Base-by-base conservation (phyloP, 1,140 invertebrate genomes). In the Drosophila quadrilineata region DNA sequence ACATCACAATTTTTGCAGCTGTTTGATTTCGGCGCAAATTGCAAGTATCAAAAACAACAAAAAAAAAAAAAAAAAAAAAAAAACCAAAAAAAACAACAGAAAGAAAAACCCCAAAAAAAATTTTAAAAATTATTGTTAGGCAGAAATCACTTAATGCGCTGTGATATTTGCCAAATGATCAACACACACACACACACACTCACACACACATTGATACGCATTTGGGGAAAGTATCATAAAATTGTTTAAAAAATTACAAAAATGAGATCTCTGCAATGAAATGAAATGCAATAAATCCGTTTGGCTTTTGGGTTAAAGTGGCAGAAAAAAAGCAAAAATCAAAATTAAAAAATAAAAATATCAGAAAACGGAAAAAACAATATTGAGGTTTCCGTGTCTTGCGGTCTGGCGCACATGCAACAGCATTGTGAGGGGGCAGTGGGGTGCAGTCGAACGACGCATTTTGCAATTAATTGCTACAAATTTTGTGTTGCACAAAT, bases 21-120 rank as follows among this genome's bases (percentile, higher is more conserved):
- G 77, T 85, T 82, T 82, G 54, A 82, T 84, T 85, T 82, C 77
- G 57, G 69, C 77, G 73, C 77, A 82, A 84, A 82, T 84, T 84
- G 77, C 75, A 22, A 68, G 49, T 65, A 82, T 79, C 56, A 84
- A 69, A 79, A 77, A 82, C 46, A 38, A 36, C 40, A 60, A 17
- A 28, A 29, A 3, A 26, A 12, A 19, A 21, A 3, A 17, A 38
- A 52, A 54, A 8, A 16, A 8, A n/a, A n/a, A n/a, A 22, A 68
- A 54, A 60, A 82, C 74, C 56, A 84, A 69, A 79, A 77, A 82
- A 52, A 38, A 36, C 40, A 60, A 17, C 22, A 29, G 3, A 26
- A 12, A 19, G 12, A 3, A 17, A 38, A 52, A 54, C 6, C 54
- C 19, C 31, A 50, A 50, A 22, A 50, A 50, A 53, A 54, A 59